These are phyloP conservation scores for Plumapathes pennacea DNA, from an alignment of 92 coral and sea anemone genomes.

Conservation along the genomic window DNA sequence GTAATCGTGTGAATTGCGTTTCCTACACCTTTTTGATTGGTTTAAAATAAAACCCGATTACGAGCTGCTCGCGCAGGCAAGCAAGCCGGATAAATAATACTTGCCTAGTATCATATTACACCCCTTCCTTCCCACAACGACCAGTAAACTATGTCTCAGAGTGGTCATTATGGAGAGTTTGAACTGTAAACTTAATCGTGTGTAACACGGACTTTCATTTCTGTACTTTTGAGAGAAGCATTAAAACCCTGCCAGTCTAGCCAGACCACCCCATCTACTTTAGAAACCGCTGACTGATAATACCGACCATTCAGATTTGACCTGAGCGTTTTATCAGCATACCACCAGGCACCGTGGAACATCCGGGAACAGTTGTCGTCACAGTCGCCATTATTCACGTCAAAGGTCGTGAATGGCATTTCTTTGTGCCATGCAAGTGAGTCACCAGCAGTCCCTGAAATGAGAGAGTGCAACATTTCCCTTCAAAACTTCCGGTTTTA, in stretches of 20 bases:
- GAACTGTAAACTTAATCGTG: no score
- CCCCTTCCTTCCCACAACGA: no score
- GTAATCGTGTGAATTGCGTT: no score
- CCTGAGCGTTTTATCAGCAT: conserved; percentile 4
- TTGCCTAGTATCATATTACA: no score
- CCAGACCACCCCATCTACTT: conserved; percentile 11
- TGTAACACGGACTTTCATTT: background rate
- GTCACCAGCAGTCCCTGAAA: conserved; percentile 18
- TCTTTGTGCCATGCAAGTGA: conserved; percentile 14
- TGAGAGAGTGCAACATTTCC: background rate
- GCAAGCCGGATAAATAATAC: no score
- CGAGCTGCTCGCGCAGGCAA: no score
- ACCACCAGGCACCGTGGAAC: conserved; percentile 40
- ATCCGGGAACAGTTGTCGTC: conserved; percentile 1
- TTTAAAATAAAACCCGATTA: no score
- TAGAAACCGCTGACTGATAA: background rate
- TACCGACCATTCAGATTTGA: conserved; percentile 26
- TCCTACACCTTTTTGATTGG: no score
- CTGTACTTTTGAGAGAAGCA: conserved; percentile 1
- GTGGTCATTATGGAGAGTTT: no score
- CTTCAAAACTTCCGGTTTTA: background rate
- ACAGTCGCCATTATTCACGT: conserved; percentile 15
- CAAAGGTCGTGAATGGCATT: conserved; percentile 20
- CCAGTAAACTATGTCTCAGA: no score
- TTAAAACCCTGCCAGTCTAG: conserved; percentile 1